phyloP scores from a whole-genome alignment of 2,797 vertebrate species.

The Platalea minor region DNA sequence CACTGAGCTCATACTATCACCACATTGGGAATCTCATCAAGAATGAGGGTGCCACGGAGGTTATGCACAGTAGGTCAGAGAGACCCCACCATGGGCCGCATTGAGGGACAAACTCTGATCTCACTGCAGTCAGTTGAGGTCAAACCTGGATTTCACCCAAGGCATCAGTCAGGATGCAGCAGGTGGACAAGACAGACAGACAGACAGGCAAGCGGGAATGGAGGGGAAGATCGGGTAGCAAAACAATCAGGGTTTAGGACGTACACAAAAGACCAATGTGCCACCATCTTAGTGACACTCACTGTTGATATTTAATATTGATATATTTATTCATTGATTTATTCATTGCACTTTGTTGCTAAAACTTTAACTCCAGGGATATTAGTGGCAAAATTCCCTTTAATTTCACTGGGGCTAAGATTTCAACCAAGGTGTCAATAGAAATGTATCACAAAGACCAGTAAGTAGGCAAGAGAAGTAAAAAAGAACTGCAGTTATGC shows the following conservation, averaged over 20 bases:
- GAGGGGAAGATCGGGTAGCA: not conserved
- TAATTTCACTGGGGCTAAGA: not conserved
- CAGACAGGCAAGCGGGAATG: accelerated
- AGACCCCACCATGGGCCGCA: not conserved
- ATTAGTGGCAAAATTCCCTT: not conserved
- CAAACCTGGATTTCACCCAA: not conserved
- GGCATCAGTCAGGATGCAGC: not conserved
- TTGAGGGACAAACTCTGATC: not conserved
- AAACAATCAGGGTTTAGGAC: not conserved
- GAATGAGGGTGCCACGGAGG: not conserved
- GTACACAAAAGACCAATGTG: not conserved
- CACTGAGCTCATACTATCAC: not conserved
- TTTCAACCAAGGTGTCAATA: not conserved
- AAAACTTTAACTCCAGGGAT: not conserved
- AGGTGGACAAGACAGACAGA: not conserved
- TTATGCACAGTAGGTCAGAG: not conserved
- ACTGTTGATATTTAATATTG: not conserved
- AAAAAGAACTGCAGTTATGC: not conserved
- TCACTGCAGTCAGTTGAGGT: not conserved
- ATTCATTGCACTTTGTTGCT: not conserved
- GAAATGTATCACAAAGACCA: not conserved
- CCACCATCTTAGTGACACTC: not conserved
- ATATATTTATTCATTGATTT: not conserved
- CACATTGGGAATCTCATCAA: not conserved
- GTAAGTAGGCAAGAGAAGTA: not conserved